These are phyloP conservation scores for Phocoena phocoena DNA, from an alignment of 2,113 vertebrate genomes.

Conservation along the genomic window DNA sequence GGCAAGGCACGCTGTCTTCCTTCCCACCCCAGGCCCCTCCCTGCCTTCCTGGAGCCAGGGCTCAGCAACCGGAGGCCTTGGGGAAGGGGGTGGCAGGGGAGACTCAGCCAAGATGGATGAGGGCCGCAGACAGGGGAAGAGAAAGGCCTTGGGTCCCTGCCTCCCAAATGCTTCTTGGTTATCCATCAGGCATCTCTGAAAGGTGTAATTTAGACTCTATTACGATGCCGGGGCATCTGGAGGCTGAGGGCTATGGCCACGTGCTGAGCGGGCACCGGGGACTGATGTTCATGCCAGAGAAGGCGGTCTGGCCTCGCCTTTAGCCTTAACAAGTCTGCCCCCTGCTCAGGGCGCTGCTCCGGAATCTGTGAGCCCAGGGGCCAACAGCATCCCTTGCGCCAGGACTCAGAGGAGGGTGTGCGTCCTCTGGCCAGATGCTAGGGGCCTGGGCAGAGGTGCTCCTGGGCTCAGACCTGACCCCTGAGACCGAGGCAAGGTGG, in stretches of 20 bases:
- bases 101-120: slow-evolving; percentile 60
- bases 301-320: background rate
- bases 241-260: background rate
- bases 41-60: background rate
- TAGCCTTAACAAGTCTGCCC: background rate
- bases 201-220: slow-evolving; percentile 64
- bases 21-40: background rate
- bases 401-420: background rate
- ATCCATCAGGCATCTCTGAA: slow-evolving; percentile 72
- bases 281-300: background rate
- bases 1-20: background rate
- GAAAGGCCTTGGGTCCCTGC: slow-evolving; percentile 63
- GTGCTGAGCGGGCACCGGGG: background rate
- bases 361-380: background rate
- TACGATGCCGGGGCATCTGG: slow-evolving; percentile 30
- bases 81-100: background rate
- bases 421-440: background rate
- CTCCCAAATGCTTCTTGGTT: slow-evolving; percentile 30
- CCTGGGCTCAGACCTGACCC: background rate
- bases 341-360: background rate
- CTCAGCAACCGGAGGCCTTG: slow-evolving; percentile 2
- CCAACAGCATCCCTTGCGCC: background rate
- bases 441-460: background rate
- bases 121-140: background rate
- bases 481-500: background rate